These are phyloP conservation scores for Ypsolopha sequella DNA, from an alignment of 2,888 invertebrate species.

Conservation along the genomic window DNA sequence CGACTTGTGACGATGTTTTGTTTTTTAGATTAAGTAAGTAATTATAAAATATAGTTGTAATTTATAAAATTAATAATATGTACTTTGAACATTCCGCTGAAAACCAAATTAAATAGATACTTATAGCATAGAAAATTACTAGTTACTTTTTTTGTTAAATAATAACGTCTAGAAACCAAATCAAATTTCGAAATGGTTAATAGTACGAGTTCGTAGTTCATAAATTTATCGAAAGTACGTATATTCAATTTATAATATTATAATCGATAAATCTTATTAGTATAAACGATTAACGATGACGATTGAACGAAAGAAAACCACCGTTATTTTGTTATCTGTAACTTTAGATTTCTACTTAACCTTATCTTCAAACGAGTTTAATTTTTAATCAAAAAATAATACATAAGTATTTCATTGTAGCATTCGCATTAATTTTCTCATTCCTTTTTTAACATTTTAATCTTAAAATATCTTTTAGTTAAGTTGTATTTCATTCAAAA, in stretches of 20 bases:
- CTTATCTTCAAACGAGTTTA: not conserved
- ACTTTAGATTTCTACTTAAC: constrained; percentile 6
- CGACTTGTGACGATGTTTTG: too few relatives aligned
- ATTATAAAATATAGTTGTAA: not conserved
- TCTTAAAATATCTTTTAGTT: constrained; percentile 13
- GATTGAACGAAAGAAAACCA: constrained; percentile 31
- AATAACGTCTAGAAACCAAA: too few relatives aligned
- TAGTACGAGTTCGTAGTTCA: too few relatives aligned
- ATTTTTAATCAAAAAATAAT: not conserved
- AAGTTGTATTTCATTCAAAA: constrained; percentile 21
- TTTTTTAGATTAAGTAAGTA: not conserved
- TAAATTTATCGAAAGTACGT: too few relatives aligned
- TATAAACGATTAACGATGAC: not conserved
- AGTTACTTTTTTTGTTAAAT: too few relatives aligned
- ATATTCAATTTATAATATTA: too few relatives aligned
- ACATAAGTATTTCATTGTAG: not conserved
- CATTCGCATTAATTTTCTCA: not conserved
- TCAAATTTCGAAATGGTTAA: too few relatives aligned
- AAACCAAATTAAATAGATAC: constrained; percentile 4
- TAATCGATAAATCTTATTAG: not conserved
- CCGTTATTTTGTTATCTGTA: constrained; percentile 22
- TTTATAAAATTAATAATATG: not conserved
- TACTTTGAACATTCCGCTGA: constrained; percentile 6
- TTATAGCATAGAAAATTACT: not conserved
- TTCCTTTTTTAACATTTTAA: constrained; percentile 5